Evolutionary conservation across 2,113 vertebrate genomes (phyloP).

Genomic region (Ctenomys sociabilis): DNA sequence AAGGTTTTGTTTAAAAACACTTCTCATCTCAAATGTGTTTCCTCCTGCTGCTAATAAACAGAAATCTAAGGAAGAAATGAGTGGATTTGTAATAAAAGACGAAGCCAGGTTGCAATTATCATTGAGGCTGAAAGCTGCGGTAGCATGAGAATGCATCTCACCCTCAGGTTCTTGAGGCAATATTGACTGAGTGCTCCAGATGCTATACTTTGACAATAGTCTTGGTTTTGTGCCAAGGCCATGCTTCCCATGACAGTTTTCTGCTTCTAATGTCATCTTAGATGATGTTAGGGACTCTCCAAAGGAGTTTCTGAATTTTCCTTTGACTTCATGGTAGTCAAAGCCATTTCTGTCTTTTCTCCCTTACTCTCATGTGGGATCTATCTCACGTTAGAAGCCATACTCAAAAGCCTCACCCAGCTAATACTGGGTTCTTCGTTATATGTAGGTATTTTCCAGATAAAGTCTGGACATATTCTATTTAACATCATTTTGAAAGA

Average conservation of each 20-base stretch:
- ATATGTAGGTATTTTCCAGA: neutral
- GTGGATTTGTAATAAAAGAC: constrained; percentile 15
- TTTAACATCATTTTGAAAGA: neutral
- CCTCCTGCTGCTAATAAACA: neutral
- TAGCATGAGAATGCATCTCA: neutral
- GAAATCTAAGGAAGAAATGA: neutral
- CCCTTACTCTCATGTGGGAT: neutral
- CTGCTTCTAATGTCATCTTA: neutral
- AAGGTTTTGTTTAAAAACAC: constrained; percentile 35
- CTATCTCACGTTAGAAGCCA: neutral
- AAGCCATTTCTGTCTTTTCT: neutral
- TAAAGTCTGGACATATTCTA: neutral
- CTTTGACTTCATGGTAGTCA: neutral
- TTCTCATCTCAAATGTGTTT: neutral
- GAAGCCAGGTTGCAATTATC: neutral
- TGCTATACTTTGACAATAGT: neutral
- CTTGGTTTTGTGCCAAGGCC: neutral
- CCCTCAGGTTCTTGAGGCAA: neutral
- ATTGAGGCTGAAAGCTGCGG: neutral
- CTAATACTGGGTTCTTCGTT: neutral
- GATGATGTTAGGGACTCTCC: neutral
- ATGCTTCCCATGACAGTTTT: neutral
- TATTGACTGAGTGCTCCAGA: neutral
- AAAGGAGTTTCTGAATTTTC: neutral
- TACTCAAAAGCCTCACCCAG: neutral